A percentile compares a stretch with the other conserved stretches of the same genome.
phyloP scores from a whole-genome alignment of 2,113 vertebrate species.

The Onychostoma macrolepis region DNA sequence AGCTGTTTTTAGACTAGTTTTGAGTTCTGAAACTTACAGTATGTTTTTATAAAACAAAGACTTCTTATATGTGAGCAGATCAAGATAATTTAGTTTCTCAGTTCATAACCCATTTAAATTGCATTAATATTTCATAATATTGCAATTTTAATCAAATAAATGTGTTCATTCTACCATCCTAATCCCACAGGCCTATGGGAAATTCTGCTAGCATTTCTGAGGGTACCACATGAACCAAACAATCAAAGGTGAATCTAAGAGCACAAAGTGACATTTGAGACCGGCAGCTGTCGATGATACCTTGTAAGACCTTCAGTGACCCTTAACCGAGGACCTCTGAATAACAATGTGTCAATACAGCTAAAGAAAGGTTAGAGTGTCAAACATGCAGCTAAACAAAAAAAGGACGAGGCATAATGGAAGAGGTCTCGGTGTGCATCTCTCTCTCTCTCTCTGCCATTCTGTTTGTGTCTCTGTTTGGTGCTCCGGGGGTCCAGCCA shows the following conservation, averaged over 20 bases:
- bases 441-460: not conserved
- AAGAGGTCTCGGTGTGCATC: not conserved
- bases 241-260: conserved; percentile 12
- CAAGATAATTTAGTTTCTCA: too few relatives aligned
- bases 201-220: not conserved
- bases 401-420: not conserved
- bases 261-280: conserved; percentile 16
- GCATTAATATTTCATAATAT: too few relatives aligned
- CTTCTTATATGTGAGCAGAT: too few relatives aligned
- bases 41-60: too few relatives aligned
- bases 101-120: too few relatives aligned
- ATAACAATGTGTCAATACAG: conserved; percentile 20
- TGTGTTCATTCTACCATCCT: not conserved
- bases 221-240: not conserved
- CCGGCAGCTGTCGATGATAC: conserved; percentile 9
- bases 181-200: not conserved
- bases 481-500: not conserved
- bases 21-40: too few relatives aligned
- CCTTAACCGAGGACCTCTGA: conserved; percentile 15
- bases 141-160: not conserved
- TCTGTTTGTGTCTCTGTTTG: conserved; percentile 10
- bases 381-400: not conserved
- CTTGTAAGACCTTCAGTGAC: conserved; percentile 2
- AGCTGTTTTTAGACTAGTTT: too few relatives aligned
- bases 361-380: conserved; percentile 16